Base-by-base conservation (phyloP, 2,888 invertebrate genomes). In the Hirtodrosophila histrioides region DNA sequence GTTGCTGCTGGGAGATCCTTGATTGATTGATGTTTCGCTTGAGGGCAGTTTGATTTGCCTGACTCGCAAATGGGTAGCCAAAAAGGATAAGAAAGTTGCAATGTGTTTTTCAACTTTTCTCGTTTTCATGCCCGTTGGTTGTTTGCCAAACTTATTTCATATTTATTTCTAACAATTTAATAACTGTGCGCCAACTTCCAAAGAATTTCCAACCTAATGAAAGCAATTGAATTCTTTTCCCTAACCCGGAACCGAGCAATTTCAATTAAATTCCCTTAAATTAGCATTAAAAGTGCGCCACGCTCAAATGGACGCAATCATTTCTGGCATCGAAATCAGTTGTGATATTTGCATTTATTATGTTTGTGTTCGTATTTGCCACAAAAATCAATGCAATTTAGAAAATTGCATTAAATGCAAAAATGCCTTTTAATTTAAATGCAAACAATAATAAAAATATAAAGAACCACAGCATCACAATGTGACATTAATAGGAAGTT, bases 11-110 rank as follows among this genome's bases (percentile, higher is more conserved):
- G 24, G 8, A n/a, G 8, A 33, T 40, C 37, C 45, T 80, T 83
- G 83, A 83, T 83, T 83, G 83, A 83, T 83, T 83, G 83, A 80
- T 83, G 72, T 75, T 86, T 86, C 63, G 57, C 78, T 58, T 64
- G 50, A 68, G 72, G 86, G 69, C 73, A 72, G 63, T 65, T 74
- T 69, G 78, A 82, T 74, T 81, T 73, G 56, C 35, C 31, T 5
- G 23, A 60, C 40, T 57, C 41, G 50, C 9, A 43, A 51, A 37
- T 36, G 12, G 57, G 36, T 11, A n/a, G 41, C 36, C 46, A 50
- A 63, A 75, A 79, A 63, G 83, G 77, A 77, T 72, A 78, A 61
- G 58, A 85, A 81, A 82, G 69, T 82, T 86, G 69, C 78, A 81
- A 87, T 87, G 67, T 85, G 85, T 61, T 81, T 69, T 70, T 31